Base-by-base conservation (phyloP, 2,888 invertebrate genomes). In the Lydus trimaculatus region DNA sequence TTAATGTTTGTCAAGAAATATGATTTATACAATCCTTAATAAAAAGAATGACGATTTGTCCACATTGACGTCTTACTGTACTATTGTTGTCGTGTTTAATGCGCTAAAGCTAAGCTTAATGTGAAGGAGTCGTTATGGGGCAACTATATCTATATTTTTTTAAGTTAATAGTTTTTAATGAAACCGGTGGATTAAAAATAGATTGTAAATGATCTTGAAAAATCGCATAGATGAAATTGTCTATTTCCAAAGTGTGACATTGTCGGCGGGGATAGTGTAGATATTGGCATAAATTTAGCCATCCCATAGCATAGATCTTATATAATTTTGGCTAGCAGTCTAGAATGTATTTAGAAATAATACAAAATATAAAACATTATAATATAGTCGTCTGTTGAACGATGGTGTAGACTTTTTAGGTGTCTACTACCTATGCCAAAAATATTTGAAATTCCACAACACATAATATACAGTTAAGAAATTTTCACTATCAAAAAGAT, bases 201-300 rank as follows among this genome's bases (percentile, higher is more conserved):
- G 4, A 17, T 63, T 59, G 43, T 58, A 67, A 33, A 63, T 63
- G 63, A 63, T 56, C 61, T 66, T 65, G 65, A 59, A 48, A 61
- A 63, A 60, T 61, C 31, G 33, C 43, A 67, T 58, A 43, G 31
- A 17, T 31, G 25, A 3, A 56, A 56, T 11, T 11, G 8, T 48
- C 61, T 58, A 65, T 48, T 61, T 23, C 64, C 17, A 17, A 13
- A 61, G 59, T 61, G 66, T 70, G 70, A 70, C 70, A 70, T 66
- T 70, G 70, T 66, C 6, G 39, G n/a, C n/a, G 1, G 2, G 25
- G 23, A 23, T 52, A 11, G 59, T 70, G 63, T 63, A 73, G 72
- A 74, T 69, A 64, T 70, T 70, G 72, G 68, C 66, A 67, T 67
- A 71, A 67, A 62, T 67, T 73, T 74, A 72, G 65, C 68, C n/a